Evolutionary conservation across 1,140 invertebrate species (phyloP).

Genomic region (Pseudobourletiella spinata): DNA sequence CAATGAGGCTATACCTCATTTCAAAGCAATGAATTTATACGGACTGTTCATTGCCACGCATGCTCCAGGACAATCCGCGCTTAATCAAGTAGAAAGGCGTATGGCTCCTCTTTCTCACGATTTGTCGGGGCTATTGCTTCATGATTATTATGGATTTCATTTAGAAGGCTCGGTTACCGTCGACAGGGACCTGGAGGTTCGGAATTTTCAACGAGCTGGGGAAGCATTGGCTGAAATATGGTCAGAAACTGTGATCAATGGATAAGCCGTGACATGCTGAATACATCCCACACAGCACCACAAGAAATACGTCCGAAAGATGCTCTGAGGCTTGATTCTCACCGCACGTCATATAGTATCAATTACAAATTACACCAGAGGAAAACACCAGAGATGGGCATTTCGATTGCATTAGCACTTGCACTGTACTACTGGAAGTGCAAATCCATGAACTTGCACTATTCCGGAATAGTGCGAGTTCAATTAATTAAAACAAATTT

Average conservation of each 20-base stretch:
- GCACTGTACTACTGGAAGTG: too few species aligned
- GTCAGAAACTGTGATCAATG: slow-evolving; percentile 38
- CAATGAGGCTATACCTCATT: slow-evolving; percentile 18
- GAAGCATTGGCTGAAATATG: slow-evolving; percentile 38
- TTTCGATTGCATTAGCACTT: too few species aligned
- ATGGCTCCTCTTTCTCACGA: slow-evolving; percentile 42
- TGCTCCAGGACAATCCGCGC: slow-evolving; percentile 42
- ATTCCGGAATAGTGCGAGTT: too few species aligned
- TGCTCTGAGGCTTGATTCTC: not conserved
- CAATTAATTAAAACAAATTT: too few species aligned
- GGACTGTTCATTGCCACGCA: slow-evolving; percentile 42
- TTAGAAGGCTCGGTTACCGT: slow-evolving; percentile 35
- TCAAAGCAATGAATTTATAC: slow-evolving; percentile 39
- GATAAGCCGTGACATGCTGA: slow-evolving; percentile 36
- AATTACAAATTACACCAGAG: not conserved
- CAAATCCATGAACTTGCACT: too few species aligned
- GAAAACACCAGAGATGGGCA: too few species aligned
- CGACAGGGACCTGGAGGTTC: slow-evolving; percentile 32
- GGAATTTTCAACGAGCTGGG: slow-evolving; percentile 39
- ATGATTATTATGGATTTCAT: slow-evolving; percentile 41
- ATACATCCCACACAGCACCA: slow-evolving; percentile 27
- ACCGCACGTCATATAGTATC: not conserved
- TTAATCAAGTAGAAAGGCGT: slow-evolving; percentile 37
- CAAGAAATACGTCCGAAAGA: not conserved
- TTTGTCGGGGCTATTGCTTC: slow-evolving; percentile 40